Conservation (phyloP, 2,888 invertebrate species). For the Melanargia galathea region DNA sequence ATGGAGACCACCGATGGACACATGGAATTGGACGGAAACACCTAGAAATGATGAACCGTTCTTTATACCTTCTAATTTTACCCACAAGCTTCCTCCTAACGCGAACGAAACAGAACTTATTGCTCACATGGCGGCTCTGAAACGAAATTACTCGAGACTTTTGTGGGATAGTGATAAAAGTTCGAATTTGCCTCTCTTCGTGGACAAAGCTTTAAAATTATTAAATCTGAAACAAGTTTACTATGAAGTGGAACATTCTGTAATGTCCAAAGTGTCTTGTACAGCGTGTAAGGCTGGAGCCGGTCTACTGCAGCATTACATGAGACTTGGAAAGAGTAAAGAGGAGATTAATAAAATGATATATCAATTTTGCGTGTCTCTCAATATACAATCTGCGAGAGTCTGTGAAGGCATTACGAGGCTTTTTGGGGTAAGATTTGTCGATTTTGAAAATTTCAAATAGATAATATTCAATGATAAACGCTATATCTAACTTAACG, state of each 20-base stretch:
- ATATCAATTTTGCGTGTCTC: slow-evolving; percentile 91
- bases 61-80: slow-evolving; percentile 72
- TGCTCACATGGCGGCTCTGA: slow-evolving; percentile 71
- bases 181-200: slow-evolving; percentile 88
- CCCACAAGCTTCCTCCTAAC: slow-evolving; percentile 76
- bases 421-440: slow-evolving; percentile 87
- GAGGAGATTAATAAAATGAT: slow-evolving; percentile 93
- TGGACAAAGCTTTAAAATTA: slow-evolving; percentile 91
- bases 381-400: slow-evolving; percentile 92
- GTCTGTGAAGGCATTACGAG: slow-evolving; percentile 95
- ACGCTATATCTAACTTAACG: background rate
- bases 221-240: slow-evolving; percentile 92
- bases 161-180: slow-evolving; percentile 89
- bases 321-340: slow-evolving; percentile 91
- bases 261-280: slow-evolving; percentile 95
- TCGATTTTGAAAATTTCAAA: background rate
- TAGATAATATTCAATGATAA: too few species aligned
- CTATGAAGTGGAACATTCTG: slow-evolving; percentile 93
- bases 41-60: slow-evolving; percentile 70
- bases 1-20: slow-evolving; percentile 76
- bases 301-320: slow-evolving; percentile 92
- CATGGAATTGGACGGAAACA: slow-evolving; percentile 71
- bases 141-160: slow-evolving; percentile 81
- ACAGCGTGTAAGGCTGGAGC: slow-evolving; percentile 95
- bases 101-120: slow-evolving; percentile 76